Base-by-base conservation (phyloP, 1,140 invertebrate genomes). In the Drosophila serrata region DNA sequence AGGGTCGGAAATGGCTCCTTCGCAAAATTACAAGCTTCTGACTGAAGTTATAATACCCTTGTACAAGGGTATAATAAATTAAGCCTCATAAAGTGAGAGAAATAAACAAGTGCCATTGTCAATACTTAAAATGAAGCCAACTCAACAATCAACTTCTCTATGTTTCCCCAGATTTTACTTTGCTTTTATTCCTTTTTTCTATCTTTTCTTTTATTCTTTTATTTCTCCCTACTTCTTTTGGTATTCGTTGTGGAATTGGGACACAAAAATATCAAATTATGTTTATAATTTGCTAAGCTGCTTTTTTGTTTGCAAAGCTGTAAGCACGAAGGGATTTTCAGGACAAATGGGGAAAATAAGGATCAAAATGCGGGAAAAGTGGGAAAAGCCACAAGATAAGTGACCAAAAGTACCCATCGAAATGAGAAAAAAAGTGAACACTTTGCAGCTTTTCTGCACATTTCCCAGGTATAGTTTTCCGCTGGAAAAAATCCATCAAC, bases 211-310 rank as follows among this genome's bases (percentile, higher is more conserved):
- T 37, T 0, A 15, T 37, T 2, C 12, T 6, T 24, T 4, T 24
- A 24, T 24, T 4, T 24, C 4, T 24, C 24, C 4, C 24, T 24
- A 2, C 24, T 24, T 24, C 24, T 3, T 24, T 4, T 24, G 24
- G 24, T 6, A 15, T 37, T 37, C 35, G 4, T 15, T 1, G 35
- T 37, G 35, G 13, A 6, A 37, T 24, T 49, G 37, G 49, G 19
- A 17, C 17, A 4, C 9, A 1, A 33, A 68, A 72, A 61, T 65
- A 70, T 40, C 53, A 74, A 74, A 75, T 75, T 74, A 74, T 64
- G 37, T 40, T 74, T 39, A 64, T 74, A 74, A 74, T 76, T 75
- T 63, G 60, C 55, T 65, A 76, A 74, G 46, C 69, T 39, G 59
- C 48, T 64, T 64, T 45, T 17, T 35, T 43, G 7, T 13, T n/a